Percentiles rank a stretch among this genome's conserved stretches.
phyloP scores from a whole-genome alignment of 2,888 invertebrate species.

The Augochlorella aurata region DNA sequence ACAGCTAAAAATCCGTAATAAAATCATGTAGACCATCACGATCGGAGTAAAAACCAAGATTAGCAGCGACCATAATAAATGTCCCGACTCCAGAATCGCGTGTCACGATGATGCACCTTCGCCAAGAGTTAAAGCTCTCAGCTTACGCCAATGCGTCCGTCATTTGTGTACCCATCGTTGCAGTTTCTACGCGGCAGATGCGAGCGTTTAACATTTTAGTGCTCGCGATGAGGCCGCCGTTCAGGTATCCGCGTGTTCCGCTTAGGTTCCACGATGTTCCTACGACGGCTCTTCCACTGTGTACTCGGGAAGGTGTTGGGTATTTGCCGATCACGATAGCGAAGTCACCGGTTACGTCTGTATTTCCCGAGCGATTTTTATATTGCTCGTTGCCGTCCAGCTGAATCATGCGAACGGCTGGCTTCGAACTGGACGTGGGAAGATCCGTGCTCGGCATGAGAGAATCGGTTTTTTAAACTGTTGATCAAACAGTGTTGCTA shows the following conservation, averaged over 20 bases:
- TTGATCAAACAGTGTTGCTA: background rate
- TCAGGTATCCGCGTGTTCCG: background rate
- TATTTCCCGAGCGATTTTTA: conserved; percentile 7
- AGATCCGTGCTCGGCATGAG: background rate
- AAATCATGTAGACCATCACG: too few relatives aligned
- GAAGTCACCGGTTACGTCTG: conserved; percentile 26
- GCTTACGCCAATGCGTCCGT: conserved; percentile 45
- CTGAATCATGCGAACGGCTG: conserved; percentile 10
- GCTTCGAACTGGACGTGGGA: background rate
- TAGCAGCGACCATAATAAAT: background rate
- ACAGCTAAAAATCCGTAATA: too few relatives aligned
- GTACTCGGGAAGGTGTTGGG: background rate
- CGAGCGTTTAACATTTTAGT: conserved; percentile 22
- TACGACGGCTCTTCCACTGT: background rate
- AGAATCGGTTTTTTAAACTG: background rate
- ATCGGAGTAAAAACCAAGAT: too few relatives aligned
- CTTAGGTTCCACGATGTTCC: background rate
- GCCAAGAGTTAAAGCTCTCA: conserved; percentile 63
- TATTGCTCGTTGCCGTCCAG: background rate
- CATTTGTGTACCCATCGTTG: conserved; percentile 44
- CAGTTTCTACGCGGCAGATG: conserved; percentile 31
- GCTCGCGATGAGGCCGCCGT: background rate
- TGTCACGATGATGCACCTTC: conserved; percentile 60
- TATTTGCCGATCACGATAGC: background rate
- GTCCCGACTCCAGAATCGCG: conserved; percentile 49